phyloP scores from a whole-genome alignment of 2,113 vertebrate species.

The Urocynchramus pylzowi region DNA sequence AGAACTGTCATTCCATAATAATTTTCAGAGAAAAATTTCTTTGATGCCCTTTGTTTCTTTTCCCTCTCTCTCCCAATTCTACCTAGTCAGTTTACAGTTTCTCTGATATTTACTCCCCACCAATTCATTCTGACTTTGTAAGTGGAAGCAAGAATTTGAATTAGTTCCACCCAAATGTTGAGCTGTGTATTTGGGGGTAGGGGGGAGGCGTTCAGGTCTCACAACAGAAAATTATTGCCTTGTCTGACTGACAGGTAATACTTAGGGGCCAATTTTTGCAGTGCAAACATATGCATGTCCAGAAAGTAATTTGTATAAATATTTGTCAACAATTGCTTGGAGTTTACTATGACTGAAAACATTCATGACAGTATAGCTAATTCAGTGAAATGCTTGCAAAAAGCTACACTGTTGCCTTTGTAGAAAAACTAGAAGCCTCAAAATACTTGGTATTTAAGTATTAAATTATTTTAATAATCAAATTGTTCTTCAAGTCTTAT shows the following conservation, averaged over 20 bases:
- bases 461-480: background rate
- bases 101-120: background rate
- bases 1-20: background rate
- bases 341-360: background rate
- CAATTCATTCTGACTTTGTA: background rate
- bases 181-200: background rate
- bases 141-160: background rate
- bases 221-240: background rate
- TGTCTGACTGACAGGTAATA: background rate
- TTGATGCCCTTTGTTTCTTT: constrained; percentile 8
- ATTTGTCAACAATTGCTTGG: background rate
- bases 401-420: background rate
- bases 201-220: background rate
- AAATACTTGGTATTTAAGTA: background rate
- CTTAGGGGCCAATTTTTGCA: background rate
- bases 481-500: background rate
- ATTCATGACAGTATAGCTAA: background rate
- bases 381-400: background rate
- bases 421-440: background rate
- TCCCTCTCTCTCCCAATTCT: background rate
- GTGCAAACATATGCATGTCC: background rate
- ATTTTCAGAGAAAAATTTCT: background rate
- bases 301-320: background rate
- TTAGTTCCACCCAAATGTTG: background rate
- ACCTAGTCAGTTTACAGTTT: background rate